These are phyloP conservation scores for Nannoperca australis DNA, from an alignment of 2,797 vertebrate genomes.

Conservation along the genomic window DNA sequence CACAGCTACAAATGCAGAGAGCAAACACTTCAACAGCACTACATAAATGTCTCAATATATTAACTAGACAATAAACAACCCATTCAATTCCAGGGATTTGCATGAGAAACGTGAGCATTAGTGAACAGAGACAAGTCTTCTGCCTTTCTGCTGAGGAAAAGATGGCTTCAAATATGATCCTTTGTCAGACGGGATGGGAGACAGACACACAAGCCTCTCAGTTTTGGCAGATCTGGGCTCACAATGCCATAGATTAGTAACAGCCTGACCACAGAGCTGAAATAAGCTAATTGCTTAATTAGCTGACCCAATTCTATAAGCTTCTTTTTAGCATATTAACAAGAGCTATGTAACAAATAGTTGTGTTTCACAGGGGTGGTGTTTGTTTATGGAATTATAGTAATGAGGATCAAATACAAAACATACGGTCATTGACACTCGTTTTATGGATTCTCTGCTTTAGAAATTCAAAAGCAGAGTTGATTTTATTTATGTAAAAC, in stretches of 20 bases:
- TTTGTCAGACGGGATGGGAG: conserved; percentile 78
- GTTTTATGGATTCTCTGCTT: conserved; percentile 60
- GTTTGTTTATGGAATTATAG: conserved; percentile 87
- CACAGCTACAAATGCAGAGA: conserved; percentile 81
- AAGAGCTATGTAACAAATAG: conserved; percentile 85
- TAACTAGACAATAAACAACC: conserved; percentile 87
- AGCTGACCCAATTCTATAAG: conserved; percentile 90
- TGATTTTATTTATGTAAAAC: conserved; percentile 45
- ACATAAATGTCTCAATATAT: conserved; percentile 86
- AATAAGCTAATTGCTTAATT: conserved; percentile 91
- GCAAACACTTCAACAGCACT: conserved; percentile 86
- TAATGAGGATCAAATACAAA: conserved; percentile 83
- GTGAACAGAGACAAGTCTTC: conserved; percentile 76
- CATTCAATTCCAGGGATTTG: conserved; percentile 87
- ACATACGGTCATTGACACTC: conserved; percentile 70
- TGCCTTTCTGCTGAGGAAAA: conserved; percentile 73
- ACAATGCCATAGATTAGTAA: conserved; percentile 86
- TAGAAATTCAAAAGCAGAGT: conserved; percentile 46
- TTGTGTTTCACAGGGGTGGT: conserved; percentile 76
- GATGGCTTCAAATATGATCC: conserved; percentile 82
- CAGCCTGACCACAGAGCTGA: conserved; percentile 85
- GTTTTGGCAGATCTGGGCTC: conserved; percentile 82
- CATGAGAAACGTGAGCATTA: conserved; percentile 87
- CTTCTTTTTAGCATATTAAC: conserved; percentile 87
- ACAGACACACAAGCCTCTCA: conserved; percentile 68